Evolutionary conservation across 2,113 vertebrate genomes (phyloP), one percentile per base, ranked within the genome.

Genomic region (Ictalurus furcatus): DNA sequence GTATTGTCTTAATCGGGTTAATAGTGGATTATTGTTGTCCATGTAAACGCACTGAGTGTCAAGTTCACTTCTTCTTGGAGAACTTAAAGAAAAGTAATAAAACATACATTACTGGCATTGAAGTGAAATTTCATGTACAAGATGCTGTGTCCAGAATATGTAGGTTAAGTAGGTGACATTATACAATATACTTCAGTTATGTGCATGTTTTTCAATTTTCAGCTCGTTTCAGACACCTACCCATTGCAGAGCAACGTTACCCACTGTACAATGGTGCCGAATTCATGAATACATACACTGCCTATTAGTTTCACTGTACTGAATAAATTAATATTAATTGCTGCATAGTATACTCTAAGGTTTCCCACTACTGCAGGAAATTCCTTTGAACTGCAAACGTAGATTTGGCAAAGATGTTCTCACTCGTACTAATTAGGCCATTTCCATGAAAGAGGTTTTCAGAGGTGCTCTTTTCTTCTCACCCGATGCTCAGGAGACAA

Each of bases 321-420:
- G n/a, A 82, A 23, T 82, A 54, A 48, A 79, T 54, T 79, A 6
- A n/a, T 79, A 30, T 58, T 58, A 21, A 82, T 82, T 82, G n/a
- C 28, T 82, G 5, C 54, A 82, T 82, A 8, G 17, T 54, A 17
- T 30, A 14, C 2, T 80, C 16, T n/a, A 54, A 54, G 9, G 52
- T 17, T 16, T 16, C 16, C 12, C 13, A 56, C n/a, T 34, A 71
- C 9, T 71, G 30, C 1, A 76, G 73, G 73, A 44, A 76, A 76
- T 78, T 48, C 40, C 4, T 28, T 78, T 9, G 30, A 73, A 73
- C 37, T 8, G 71, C 71, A 40, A 54, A 1, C n/a, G 1, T 19
- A 81, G n/a, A 14, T 82, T 82, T 56, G 79, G 40, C 11, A 52
- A n/a, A 44, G 37, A 48, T 78, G 11, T 79, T 52, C 44, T 54